Evolutionary conservation across 1,140 invertebrate species (phyloP), one percentile per base, ranked within the genome.

Genomic region (Aphaenogaster ashmeadi): DNA sequence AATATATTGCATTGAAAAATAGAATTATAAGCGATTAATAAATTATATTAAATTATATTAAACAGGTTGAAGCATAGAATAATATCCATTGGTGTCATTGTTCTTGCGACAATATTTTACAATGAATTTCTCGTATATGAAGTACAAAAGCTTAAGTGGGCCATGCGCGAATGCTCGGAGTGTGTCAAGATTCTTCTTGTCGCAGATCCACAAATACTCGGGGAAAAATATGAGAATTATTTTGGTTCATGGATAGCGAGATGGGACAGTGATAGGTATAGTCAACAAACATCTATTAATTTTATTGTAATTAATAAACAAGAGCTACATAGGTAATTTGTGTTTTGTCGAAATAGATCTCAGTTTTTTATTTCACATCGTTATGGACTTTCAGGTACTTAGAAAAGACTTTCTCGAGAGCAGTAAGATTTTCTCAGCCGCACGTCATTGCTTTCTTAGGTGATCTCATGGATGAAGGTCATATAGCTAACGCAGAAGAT

Each of bases 381-480:
- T 75, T 15, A 38, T 83, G 84, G 89, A 95, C 96, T 38, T n/a
- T 66, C 3, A 98, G 98, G 91, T 99, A 98, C 95, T 95, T 99
- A 78, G 94, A 95, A 15, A 97, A 97, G 93, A 98, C 98, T 74
- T 99, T 98, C 94, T 94, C 95, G 21, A 95, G 96, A 87, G 98
- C 97, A 5, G 93, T 97, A 36, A 95, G 96, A 47, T 97, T 98
- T 94, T 96, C 97, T n/a, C 95, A 98, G 87, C 98, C 98, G 47
- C 96, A 99, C 95, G 96, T 98, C n/a, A 96, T 99, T 75, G 96
- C 98, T 67, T 99, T 98, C 95, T 95, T 99, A 38, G 99, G 99
- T 5, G 98, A 99, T 95, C 95, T 99, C 66, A 97, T 99, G 96
- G 98, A 99, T 94, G 98, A 99, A 96, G 98, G 98, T 0, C 98